Percentiles rank a stretch among this genome's conserved stretches.
Evolutionary conservation across 1,140 invertebrate species (phyloP).

Genomic region (Maniola jurtina): DNA sequence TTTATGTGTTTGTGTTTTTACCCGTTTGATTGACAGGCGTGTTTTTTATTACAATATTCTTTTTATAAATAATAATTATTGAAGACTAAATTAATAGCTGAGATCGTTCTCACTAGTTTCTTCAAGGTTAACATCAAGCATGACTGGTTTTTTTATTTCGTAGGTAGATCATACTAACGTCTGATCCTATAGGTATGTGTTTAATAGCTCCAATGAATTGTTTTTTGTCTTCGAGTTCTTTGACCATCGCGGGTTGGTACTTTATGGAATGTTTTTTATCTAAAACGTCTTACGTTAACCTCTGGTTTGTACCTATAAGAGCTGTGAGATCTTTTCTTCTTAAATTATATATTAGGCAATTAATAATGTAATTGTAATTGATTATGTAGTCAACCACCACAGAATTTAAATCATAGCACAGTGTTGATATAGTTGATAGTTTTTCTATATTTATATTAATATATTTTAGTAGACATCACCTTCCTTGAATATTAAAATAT

Average conservation of each 20-base stretch:
- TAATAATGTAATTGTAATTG: too few species aligned
- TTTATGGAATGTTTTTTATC: not conserved
- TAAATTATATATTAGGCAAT: too few species aligned
- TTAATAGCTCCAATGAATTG: not conserved
- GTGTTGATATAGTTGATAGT: too few species aligned
- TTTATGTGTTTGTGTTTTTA: too few species aligned
- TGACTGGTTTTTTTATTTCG: slow-evolving; percentile 18
- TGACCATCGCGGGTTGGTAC: not conserved
- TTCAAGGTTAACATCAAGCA: slow-evolving; percentile 23
- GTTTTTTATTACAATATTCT: too few species aligned
- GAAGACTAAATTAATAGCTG: slow-evolving; percentile 3
- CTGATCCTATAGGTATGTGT: too few species aligned
- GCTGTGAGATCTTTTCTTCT: not conserved
- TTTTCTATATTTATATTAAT: too few species aligned
- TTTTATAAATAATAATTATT: not conserved
- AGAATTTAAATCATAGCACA: too few species aligned
- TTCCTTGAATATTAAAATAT: too few species aligned
- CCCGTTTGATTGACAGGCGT: too few species aligned
- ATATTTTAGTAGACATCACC: too few species aligned
- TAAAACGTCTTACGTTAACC: not conserved
- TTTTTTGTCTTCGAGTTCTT: slow-evolving; percentile 1
- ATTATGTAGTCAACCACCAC: too few species aligned
- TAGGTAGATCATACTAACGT: not conserved
- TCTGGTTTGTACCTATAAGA: not conserved
- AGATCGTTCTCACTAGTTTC: slow-evolving; percentile 23